Conservation (phyloP, 2,113 vertebrate genomes). For the Mirounga angustirostris region DNA sequence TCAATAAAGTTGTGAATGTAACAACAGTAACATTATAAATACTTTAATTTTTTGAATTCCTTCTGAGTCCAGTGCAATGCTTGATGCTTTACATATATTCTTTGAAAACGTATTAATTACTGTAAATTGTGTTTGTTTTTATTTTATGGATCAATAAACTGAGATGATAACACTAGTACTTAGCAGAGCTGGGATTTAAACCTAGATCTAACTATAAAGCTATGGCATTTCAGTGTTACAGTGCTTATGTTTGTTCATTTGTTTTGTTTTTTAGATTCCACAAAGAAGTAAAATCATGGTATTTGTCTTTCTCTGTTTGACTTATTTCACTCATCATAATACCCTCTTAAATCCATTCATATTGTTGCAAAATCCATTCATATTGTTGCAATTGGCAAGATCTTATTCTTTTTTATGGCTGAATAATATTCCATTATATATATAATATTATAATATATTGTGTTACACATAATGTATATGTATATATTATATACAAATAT, state of each 20-base stretch:
- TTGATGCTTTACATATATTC: neutral
- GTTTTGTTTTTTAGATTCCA: neutral
- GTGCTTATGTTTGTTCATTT: neutral
- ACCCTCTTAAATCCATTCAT: neutral
- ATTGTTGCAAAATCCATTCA: neutral
- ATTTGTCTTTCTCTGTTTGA: neutral
- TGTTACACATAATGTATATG: too few relatives aligned
- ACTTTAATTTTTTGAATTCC: neutral
- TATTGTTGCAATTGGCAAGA: neutral
- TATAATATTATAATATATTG: too few relatives aligned
- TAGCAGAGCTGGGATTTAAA: neutral
- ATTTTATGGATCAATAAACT: neutral
- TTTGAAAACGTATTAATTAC: neutral
- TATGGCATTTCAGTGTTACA: neutral
- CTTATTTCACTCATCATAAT: neutral
- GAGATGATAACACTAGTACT: neutral
- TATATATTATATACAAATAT: too few relatives aligned
- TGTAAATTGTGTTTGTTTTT: constrained; percentile 18
- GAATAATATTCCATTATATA: neutral
- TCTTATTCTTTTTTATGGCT: neutral
- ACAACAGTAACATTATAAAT: neutral
- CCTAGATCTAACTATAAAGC: neutral
- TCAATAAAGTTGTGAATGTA: constrained; percentile 16
- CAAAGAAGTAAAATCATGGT: neutral
- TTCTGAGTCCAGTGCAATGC: neutral